Evolutionary conservation across 2,113 vertebrate species (phyloP).

Genomic region (Ariopsis seemanni): DNA sequence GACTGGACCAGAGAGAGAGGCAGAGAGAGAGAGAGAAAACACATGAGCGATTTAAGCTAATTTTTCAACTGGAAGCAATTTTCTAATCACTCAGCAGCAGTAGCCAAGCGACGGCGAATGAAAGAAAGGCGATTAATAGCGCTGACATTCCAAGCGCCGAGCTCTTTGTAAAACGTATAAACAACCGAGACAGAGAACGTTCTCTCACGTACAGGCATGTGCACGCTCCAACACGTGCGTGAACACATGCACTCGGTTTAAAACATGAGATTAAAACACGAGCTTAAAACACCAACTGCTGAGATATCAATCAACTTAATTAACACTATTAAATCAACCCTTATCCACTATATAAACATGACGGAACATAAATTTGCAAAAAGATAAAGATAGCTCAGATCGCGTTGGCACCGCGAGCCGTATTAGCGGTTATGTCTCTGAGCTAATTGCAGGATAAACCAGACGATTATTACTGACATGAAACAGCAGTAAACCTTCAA

Average conservation of each 20-base stretch:
- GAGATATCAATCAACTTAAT: conserved; percentile 1
- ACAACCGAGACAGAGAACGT: neutral
- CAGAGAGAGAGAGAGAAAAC: neutral
- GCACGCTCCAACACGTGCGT: conserved; percentile 16
- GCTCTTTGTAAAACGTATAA: conserved; percentile 14
- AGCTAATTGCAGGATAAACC: neutral
- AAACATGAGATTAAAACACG: neutral
- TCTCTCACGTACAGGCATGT: conserved; percentile 17
- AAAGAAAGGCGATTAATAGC: conserved; percentile 79
- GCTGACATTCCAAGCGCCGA: conserved; percentile 11
- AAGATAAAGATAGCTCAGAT: no score
- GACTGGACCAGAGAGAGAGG: conserved; percentile 74
- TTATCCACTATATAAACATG: neutral
- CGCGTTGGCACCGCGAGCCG: neutral
- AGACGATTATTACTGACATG: neutral
- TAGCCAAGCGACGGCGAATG: conserved; percentile 73
- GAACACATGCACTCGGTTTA: neutral
- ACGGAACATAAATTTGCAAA: neutral
- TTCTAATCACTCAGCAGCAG: conserved; percentile 83
- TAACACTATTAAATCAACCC: neutral
- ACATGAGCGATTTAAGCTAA: conserved; percentile 59
- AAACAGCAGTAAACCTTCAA: no score
- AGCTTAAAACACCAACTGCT: neutral
- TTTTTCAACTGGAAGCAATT: conserved; percentile 87
- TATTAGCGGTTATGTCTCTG: neutral